These are phyloP conservation scores for Brachionus koreanus DNA, from an alignment of 1,140 invertebrate genomes.

Conservation along the genomic window DNA sequence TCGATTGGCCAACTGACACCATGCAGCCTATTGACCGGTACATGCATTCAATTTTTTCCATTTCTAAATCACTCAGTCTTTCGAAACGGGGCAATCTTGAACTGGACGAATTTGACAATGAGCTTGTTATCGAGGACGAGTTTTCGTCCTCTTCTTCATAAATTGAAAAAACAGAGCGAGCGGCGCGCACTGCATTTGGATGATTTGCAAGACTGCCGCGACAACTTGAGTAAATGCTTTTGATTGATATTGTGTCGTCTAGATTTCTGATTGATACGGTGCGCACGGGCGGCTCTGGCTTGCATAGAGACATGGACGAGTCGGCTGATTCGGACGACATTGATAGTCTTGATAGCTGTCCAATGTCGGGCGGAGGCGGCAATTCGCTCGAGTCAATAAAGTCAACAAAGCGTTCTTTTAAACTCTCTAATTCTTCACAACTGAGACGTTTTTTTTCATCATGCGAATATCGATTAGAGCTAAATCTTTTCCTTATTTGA, in stretches of 20 bases:
- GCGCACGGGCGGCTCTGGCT: background rate
- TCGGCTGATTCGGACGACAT: background rate
- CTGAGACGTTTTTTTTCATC: conserved; percentile 16
- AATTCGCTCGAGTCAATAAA: background rate
- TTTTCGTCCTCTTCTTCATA: conserved; percentile 5
- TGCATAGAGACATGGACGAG: background rate
- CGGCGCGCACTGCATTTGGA: background rate
- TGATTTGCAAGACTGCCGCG: background rate
- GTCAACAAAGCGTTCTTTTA: conserved; percentile 19
- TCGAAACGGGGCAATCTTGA: background rate
- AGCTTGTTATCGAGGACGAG: background rate
- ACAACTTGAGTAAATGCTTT: background rate
- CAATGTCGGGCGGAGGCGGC: background rate
- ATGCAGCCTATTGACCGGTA: conserved; percentile 3
- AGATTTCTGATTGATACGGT: conserved; percentile 7
- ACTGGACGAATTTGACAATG: background rate
- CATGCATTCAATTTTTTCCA: background rate
- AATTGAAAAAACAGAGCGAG: conserved; percentile 9
- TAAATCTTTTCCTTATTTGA: background rate
- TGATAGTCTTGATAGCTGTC: background rate
- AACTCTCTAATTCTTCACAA: conserved; percentile 24
- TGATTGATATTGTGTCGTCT: background rate
- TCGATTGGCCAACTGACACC: background rate
- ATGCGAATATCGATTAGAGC: background rate
- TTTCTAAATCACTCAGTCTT: background rate